Base-by-base conservation (phyloP, 2,113 vertebrate genomes). In the Varanus salvator region DNA sequence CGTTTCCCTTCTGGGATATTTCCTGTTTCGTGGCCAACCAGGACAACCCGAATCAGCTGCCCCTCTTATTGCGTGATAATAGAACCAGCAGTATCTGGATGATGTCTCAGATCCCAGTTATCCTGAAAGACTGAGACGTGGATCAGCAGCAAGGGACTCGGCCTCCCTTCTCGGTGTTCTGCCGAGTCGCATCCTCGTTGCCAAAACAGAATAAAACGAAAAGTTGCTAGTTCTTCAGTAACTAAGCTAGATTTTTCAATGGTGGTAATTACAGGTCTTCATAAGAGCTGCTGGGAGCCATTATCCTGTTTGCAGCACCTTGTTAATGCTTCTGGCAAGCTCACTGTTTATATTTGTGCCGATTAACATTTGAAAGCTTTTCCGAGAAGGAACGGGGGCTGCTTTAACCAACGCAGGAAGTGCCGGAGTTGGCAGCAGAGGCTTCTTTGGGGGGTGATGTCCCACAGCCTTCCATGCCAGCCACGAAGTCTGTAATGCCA, bases 271-370 rank as follows among this genome's bases (percentile, higher is more conserved):
- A 89, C 86, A 84, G 89, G 76, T 72, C 88, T 93, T 44, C 74
- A 52, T 74, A 91, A 93, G 50, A 77, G 86, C 91, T 93, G 92
- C 86, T 89, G 90, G 84, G 89, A 93, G 64, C 87, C 78, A 50
- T 93, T 93, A 91, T 89, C 54, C 90, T 94, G 92, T 93, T 88
- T 90, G 69, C 93, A 84, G 87, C 92, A 85, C 80, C 89, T 91
- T 31, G 94, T 89, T 71, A 77, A 82, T 85, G 78, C 81, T 85
- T 91, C 81, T 76, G 90, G 83, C 88, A 76, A 82, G 69, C 52
- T 8, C 57, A 38, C 92, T 89, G 81, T 90, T 96, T 94, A 78
- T 4, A 93, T 93, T 88, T 89, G 91, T 87, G 69, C 77, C 84
- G 71, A 90, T 95, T 87, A 50, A 93, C 29, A 38, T 75, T 68